Percentiles rank a stretch among this genome's conserved stretches.
phyloP scores from a whole-genome alignment of 53 echinoderm and acorn worm species.

The Crossaster papposus region DNA sequence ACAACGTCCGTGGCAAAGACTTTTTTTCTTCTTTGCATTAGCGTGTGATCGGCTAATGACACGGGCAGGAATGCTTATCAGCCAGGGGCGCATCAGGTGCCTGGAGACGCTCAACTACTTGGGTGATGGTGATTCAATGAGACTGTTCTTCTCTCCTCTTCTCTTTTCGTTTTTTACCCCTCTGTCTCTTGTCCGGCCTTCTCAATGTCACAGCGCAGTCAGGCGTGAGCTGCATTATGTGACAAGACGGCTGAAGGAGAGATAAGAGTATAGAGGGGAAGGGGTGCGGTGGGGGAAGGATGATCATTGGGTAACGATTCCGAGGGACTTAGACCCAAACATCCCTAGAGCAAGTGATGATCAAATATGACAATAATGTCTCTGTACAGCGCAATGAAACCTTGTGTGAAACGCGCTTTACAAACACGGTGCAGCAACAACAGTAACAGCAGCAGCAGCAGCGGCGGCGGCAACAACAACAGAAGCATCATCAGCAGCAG shows the following conservation, averaged over 20 bases:
- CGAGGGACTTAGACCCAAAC: neutral
- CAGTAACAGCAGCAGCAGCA: no score
- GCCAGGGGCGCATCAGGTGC: constrained; percentile 45
- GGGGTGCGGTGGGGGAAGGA: neutral
- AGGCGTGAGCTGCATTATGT: constrained; percentile 58
- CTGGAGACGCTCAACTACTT: constrained; percentile 26
- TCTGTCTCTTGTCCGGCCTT: neutral
- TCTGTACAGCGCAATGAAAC: no score
- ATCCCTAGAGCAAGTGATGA: neutral
- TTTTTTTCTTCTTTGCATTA: neutral
- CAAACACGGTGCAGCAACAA: no score
- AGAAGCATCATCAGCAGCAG: no score
- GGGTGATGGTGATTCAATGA: neutral
- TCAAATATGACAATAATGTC: no score
- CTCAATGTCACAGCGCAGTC: constrained; percentile 50
- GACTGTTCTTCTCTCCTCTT: neutral
- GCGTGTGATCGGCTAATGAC: constrained; percentile 38
- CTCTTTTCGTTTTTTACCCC: neutral
- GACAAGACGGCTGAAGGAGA: constrained; percentile 24
- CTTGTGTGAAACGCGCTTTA: no score
- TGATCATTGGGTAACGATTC: constrained; percentile 12
- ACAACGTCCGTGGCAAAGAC: neutral
- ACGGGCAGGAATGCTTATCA: neutral
- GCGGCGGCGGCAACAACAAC: no score
- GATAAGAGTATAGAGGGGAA: neutral